Base-by-base conservation (phyloP, 1,140 invertebrate genomes). In the Drosophila nigrodunni region DNA sequence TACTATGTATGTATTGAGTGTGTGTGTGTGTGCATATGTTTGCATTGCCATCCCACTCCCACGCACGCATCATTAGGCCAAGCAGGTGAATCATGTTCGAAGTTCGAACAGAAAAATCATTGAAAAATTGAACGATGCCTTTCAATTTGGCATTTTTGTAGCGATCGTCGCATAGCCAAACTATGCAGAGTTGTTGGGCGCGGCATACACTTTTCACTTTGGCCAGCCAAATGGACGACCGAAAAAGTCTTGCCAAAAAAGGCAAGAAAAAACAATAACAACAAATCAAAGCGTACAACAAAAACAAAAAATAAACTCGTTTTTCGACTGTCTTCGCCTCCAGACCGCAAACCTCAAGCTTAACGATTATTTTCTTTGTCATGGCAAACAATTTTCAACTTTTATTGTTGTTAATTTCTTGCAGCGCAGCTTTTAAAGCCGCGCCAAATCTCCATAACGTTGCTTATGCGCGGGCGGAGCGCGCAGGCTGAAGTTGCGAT, bases 361-460 rank as follows among this genome's bases (percentile, higher is more conserved):
- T 69, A 69, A 74, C 74, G 61, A 86, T 78, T 86, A 85, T 85
- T 85, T 85, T 85, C 81, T 78, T 85, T 82, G 81, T 85, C 82
- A 85, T 85, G 62, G 78, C 74, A 77, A 80, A 83, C 80, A 86
- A 86, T 86, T 86, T 86, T 60, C 82, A 86, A 78, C 82, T 78
- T 79, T 78, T 86, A 81, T 86, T 86, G 77, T 86, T 85, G 82
- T 85, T 85, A 85, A 85, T 86, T 85, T 85, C 78, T 85, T 85
- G 70, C 25, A 77, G 69, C 68, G 61, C 81, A 81, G 78, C 65
- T 68, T 81, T 70, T 70, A 59, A 71, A 61, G 59, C 55, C 52
- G 61, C 61, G 61, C 74, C 74, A 66, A 77, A 73, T 66, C 69
- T 61, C 25, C 25, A 41, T 44, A 60, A 43, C 61, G 34, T 46